Conservation (phyloP, 1,140 invertebrate genomes). For the Nymphalis io region DNA sequence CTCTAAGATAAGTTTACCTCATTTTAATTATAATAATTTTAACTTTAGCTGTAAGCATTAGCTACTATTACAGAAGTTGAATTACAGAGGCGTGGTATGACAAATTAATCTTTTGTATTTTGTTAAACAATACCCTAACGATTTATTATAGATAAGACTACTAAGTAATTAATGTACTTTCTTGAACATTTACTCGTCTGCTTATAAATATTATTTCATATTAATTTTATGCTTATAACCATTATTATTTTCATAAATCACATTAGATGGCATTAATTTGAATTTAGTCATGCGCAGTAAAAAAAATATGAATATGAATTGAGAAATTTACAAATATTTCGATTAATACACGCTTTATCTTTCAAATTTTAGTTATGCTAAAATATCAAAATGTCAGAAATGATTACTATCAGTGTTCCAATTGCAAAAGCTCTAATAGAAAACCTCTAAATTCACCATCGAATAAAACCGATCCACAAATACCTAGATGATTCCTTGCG, state of each 20-base stretch:
- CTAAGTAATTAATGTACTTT: too few relatives aligned
- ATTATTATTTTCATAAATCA: slow-evolving; percentile 25
- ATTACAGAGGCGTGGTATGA: too few relatives aligned
- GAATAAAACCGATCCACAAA: slow-evolving; percentile 52
- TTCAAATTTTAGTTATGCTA: background rate
- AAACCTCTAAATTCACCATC: slow-evolving; percentile 20
- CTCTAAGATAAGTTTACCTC: background rate
- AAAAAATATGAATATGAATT: slow-evolving; percentile 42
- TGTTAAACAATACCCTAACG: too few relatives aligned
- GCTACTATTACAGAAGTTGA: too few relatives aligned
- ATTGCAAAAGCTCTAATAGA: slow-evolving; percentile 10
- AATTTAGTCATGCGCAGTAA: slow-evolving; percentile 70
- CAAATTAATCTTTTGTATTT: too few relatives aligned
- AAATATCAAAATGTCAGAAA: background rate
- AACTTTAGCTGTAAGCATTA: too few relatives aligned
- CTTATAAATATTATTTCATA: background rate
- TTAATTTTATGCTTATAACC: background rate
- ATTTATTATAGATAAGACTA: too few relatives aligned
- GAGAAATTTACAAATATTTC: slow-evolving; percentile 1
- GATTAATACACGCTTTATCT: background rate
- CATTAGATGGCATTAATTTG: slow-evolving; percentile 34
- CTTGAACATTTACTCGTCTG: background rate
- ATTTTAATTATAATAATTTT: too few relatives aligned
- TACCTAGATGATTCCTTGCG: slow-evolving; percentile 68
- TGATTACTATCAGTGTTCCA: slow-evolving; percentile 4